Evolutionary conservation across 2,888 invertebrate genomes (phyloP), one percentile per base, ranked within the genome.

Genomic region (Drosophila maculinotata): DNA sequence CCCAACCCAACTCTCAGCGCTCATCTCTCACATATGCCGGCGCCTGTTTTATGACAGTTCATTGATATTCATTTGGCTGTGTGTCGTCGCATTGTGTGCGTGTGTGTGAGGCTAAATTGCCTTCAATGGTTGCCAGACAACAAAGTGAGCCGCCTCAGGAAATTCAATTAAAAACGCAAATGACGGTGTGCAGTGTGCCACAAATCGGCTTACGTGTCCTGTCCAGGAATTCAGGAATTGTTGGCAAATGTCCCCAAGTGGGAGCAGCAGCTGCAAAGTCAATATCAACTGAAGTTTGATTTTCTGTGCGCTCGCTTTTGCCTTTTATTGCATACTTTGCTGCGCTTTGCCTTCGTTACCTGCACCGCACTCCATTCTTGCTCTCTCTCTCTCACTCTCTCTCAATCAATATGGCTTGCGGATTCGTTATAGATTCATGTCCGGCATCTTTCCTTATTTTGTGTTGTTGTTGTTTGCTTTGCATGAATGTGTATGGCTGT

Each of bases 31-130:
- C 76, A 76, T 76, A 56, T 76, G 76, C 30, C 51, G 64, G 47
- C 45, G 48, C 53, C 62, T 76, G 76, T 54, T 82, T 85, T 82
- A 87, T 85, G 83, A 71, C 86, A 72, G 72, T 82, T 82, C 86
- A 83, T 83, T 83, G 83, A 82, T 82, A 87, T 83, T 85, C 86
- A 87, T 85, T 79, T 74, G 68, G 15, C n/a, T 56, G 26, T 36
- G 36, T 38, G 30, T 36, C n/a, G n/a, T n/a, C n/a, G n/a, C 25
- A 38, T 15, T 56, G 42, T 57, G 17, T 38, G 36, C 47, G 20
- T 30, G 17, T 53, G 31, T 28, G 17, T 49, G 45, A 54, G 57
- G 63, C 58, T 51, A 59, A 73, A 77, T 73, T 77, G 64, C 44
- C 58, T 66, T 35, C 52, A 42, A 30, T 56, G 48, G 62, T 23